These are phyloP conservation scores for Reticulitermes speratus DNA, from an alignment of 1,140 invertebrate species.

Conservation along the genomic window DNA sequence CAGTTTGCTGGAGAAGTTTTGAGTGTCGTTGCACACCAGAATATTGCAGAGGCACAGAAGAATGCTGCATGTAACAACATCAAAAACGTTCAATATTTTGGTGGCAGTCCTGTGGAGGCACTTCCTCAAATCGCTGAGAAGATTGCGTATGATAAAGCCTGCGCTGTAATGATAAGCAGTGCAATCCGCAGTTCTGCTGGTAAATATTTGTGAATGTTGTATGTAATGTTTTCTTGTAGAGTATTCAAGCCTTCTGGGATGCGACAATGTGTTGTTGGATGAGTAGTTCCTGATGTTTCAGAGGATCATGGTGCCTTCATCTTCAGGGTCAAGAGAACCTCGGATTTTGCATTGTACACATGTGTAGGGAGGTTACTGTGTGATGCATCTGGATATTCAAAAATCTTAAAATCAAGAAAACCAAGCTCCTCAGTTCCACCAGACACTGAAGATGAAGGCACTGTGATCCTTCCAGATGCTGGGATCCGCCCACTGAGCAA, in stretches of 20 bases:
- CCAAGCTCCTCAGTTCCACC: too few relatives aligned
- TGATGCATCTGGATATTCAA: too few relatives aligned
- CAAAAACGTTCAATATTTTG: not conserved
- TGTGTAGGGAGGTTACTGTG: too few relatives aligned
- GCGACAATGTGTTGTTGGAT: too few relatives aligned
- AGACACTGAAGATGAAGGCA: too few relatives aligned
- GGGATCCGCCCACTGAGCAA: too few relatives aligned
- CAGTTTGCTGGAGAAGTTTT: not conserved
- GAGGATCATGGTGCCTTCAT: not conserved
- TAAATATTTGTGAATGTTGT: not conserved
- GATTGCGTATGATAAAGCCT: not conserved
- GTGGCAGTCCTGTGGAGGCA: not conserved
- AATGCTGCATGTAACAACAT: not conserved
- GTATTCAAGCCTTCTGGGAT: too few relatives aligned
- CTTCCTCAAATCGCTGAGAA: not conserved
- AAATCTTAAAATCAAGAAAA: too few relatives aligned
- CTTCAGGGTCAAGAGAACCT: not conserved
- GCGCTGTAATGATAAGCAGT: not conserved
- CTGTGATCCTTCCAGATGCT: too few relatives aligned
- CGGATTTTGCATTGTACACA: too few relatives aligned
- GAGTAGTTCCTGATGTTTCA: too few relatives aligned
- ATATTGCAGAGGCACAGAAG: not conserved
- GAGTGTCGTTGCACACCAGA: not conserved
- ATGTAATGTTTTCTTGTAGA: too few relatives aligned
- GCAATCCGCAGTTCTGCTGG: not conserved